Evolutionary conservation across 2,113 vertebrate species (phyloP).

Genomic region (Orientallactaga bullata): DNA sequence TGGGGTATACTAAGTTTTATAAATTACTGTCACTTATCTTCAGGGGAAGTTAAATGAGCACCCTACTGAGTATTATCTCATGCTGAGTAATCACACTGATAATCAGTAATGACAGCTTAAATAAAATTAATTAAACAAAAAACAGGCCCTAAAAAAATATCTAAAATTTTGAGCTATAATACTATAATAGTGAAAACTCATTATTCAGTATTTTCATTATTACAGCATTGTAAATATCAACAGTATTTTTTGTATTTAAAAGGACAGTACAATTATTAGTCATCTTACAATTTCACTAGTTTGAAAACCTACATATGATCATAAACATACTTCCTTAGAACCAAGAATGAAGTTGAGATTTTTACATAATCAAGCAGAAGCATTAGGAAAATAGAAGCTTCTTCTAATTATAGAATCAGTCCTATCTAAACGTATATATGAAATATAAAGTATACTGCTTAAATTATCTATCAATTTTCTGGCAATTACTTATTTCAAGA

Average conservation of each 20-base stretch:
- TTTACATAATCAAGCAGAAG: constrained; percentile 39
- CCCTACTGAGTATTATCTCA: constrained; percentile 85
- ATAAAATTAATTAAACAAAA: constrained; percentile 87
- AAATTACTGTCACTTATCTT: constrained; percentile 87
- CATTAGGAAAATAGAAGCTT: constrained; percentile 48
- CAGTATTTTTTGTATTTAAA: constrained; percentile 60
- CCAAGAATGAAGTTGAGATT: constrained; percentile 23
- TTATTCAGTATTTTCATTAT: constrained; percentile 40
- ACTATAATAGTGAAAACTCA: constrained; percentile 66
- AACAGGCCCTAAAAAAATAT: constrained; percentile 56
- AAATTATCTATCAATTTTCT: constrained; percentile 24
- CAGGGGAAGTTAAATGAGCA: constrained; percentile 82
- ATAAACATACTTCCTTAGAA: constrained; percentile 62
- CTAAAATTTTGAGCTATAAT: constrained; percentile 70
- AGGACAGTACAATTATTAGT: constrained; percentile 66
- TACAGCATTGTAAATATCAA: constrained; percentile 53
- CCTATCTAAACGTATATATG: constrained; percentile 14
- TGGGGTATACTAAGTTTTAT: constrained; percentile 76
- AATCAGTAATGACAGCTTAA: constrained; percentile 85
- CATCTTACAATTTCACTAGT: constrained; percentile 70
- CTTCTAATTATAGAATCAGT: constrained; percentile 45
- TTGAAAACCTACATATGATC: constrained; percentile 64
- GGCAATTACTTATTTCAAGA: constrained; percentile 15
- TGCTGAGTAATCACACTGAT: constrained; percentile 82
- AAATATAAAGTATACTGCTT: constrained; percentile 22